Evolutionary conservation across 2,888 invertebrate species (phyloP), one percentile per base, ranked within the genome.

Genomic region (Dexiosoma caninum): DNA sequence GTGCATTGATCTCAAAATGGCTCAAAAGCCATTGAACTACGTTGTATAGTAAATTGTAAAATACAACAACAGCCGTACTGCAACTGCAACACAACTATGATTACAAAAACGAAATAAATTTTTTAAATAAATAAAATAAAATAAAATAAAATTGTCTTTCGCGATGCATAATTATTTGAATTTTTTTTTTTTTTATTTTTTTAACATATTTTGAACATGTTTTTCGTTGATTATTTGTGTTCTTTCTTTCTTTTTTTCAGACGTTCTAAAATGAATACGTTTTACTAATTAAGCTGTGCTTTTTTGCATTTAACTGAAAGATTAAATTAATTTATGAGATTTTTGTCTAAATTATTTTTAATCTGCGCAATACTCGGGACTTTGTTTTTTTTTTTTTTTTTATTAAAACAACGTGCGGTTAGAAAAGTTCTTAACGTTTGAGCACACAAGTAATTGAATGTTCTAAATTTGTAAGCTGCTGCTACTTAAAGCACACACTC

Each of bases 1-100:
- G 88, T 88, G 88, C 88, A 87, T 88, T 88, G 88, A 85, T 88
- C 88, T 88, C 85, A 86, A 88, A 88, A 88, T 88, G 88, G 88
- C 86, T 85, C 88, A 88, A 88, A 88, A 86, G 88, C 88, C 88
- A 85, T 88, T 88, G 88, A 88, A 88, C 88, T 88, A 86, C 79
- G 82, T 60, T 14, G 83, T 66, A 55, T 72, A 70, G 70, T 71
- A 72, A 72, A 78, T 62, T 57, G 72, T 57, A 78, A 60, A 78
- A 67, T 35, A 72, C 37, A 70, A 42, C 37, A 60, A 19, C 44
- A 64, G 10, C 19, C 53, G 55, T 27, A 57, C 23, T 64, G 55
- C 42, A 27, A 59, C 46, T 66, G 66, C 74, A 66, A 51, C 66
- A 66, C 27, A 27, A 27, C 27, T 27, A 27, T 27, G 27, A 40